Evolutionary conservation across 2,888 invertebrate species (phyloP), one percentile per base, ranked within the genome.

Genomic region (Arctia plantaginis): DNA sequence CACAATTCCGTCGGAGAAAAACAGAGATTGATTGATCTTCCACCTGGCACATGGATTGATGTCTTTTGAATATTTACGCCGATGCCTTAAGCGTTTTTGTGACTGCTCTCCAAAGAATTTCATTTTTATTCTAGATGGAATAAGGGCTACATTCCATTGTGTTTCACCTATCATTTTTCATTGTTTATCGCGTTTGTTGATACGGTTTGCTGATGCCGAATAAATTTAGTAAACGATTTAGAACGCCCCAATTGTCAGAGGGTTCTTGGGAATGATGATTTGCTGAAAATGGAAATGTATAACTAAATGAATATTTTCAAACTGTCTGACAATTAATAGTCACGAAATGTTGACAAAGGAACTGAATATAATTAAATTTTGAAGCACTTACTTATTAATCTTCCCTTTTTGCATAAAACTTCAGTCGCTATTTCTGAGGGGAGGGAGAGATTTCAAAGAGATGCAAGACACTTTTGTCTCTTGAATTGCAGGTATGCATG

Each of bases 1-100:
- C 47, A 78, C 77, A 83, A 44, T 82, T 85, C 81, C 79, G 77
- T 81, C 84, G 76, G 75, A 77, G 77, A 86, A 85, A 86, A 89
- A 89, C 87, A 85, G 79, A 89, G 89, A 90, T 90, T 90, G 90
- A 90, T 91, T 87, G 87, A 85, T 84, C 80, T 88, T 83, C 79
- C 88, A 89, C 87, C 89, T 89, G 88, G 77, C 80, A 76, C 77
- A 73, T 80, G 81, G 83, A 88, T 86, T 89, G 85, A 89, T 88
- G 87, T 86, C 84, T 86, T 89, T 86, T 86, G 86, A 88, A 89
- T 88, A 87, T 86, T 85, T 82, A 79, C 84, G 73, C 75, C 74
- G 74, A 76, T 72, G 74, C 74, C 78, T 71, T 82, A 80, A 82
- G 75, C 84, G 77, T 79, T 83, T 79, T 79, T 77, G 79, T 78